A percentile compares a stretch with the other conserved stretches of the same genome.
Conservation (phyloP, 2,113 vertebrate genomes). For the Gopherus evgoodei region DNA sequence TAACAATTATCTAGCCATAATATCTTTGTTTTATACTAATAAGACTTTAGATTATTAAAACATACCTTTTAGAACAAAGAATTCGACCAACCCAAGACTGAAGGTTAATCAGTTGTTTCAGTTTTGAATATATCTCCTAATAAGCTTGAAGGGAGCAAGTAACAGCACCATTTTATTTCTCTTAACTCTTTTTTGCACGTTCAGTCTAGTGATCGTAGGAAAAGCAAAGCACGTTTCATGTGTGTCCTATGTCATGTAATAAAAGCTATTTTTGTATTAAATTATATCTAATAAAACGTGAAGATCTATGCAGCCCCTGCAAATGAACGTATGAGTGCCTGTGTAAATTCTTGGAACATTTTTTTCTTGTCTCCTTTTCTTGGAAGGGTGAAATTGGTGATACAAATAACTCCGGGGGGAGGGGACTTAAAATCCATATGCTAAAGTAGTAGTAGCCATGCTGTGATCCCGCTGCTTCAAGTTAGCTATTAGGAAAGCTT, state of each 20-base stretch:
- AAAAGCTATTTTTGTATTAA: background rate
- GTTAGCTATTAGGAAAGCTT: background rate
- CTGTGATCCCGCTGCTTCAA: background rate
- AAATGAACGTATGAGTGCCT: background rate
- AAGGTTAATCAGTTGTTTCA: background rate
- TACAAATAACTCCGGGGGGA: background rate
- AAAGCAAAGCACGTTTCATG: background rate
- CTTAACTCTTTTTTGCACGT: background rate
- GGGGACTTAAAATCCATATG: background rate
- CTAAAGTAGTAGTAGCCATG: background rate
- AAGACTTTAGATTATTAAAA: background rate
- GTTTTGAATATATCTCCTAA: background rate
- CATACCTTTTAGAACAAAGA: background rate
- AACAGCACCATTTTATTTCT: background rate
- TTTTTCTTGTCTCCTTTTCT: background rate
- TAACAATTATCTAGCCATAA: background rate
- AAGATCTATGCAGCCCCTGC: background rate
- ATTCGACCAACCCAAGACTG: background rate
- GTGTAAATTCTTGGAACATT: background rate
- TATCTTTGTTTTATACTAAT: background rate
- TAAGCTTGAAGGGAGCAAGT: background rate
- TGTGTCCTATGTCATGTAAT: background rate
- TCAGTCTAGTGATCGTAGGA: background rate
- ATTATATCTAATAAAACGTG: background rate
- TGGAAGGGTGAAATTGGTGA: background rate